Evolutionary conservation across 2,113 vertebrate species (phyloP).

Genomic region (Poeciliopsis turrubarensis): DNA sequence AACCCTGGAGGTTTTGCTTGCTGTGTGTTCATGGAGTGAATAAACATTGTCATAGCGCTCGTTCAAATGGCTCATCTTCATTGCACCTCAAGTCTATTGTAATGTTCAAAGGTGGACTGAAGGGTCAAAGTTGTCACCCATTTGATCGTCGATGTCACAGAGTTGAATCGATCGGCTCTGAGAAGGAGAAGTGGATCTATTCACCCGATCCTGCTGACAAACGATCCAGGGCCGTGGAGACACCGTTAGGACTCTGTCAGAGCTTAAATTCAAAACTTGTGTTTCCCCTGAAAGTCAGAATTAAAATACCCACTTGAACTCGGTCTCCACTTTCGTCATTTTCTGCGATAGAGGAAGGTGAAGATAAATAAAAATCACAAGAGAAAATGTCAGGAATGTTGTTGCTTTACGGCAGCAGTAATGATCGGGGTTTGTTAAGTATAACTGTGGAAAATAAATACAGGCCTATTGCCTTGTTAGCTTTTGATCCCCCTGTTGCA

Average conservation of each 20-base stretch:
- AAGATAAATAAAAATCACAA: background rate
- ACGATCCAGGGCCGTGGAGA: background rate
- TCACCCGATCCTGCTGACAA: background rate
- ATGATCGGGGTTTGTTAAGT: background rate
- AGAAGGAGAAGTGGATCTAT: background rate
- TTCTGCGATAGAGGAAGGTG: background rate
- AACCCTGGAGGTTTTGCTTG: background rate
- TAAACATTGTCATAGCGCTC: background rate
- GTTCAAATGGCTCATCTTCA: background rate
- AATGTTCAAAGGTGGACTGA: background rate
- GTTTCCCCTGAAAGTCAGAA: background rate
- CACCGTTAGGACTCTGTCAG: background rate
- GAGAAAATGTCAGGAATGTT: background rate
- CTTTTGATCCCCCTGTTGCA: background rate
- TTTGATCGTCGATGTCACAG: background rate
- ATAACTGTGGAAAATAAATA: background rate
- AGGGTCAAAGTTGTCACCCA: background rate
- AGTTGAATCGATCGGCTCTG: background rate
- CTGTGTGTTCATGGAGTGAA: no score
- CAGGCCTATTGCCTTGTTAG: background rate
- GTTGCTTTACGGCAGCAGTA: background rate
- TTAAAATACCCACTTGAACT: background rate
- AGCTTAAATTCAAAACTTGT: background rate
- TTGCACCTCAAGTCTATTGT: background rate
- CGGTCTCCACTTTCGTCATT: background rate